Base-by-base conservation (phyloP, 2,888 invertebrate genomes). In the Dermolepida albohirtum region DNA sequence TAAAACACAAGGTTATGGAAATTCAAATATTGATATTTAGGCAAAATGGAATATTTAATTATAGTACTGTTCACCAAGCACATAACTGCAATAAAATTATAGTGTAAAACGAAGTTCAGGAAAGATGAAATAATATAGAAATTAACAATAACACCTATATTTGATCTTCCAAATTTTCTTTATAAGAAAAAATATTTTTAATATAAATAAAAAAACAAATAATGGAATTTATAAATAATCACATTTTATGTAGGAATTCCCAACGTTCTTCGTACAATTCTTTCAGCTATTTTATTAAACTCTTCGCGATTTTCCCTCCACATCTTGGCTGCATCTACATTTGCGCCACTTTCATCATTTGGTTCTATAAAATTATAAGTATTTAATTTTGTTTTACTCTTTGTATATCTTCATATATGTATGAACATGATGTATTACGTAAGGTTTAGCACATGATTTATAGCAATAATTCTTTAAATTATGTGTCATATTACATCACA, bases 271-370 rank as follows among this genome's bases (percentile, higher is more conserved):
- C 95, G 87, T 22, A 98, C 99, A 74, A 98, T 88, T 79, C 90
- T 89, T 81, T 95, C 92, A 2, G 98, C 98, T 77, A 97, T 96
- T 83, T 88, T 90, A 79, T 97, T 94, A 82, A 99, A 99, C 81
- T 97, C 94, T 11, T 90, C 89, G 11, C 97, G 87, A 80, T 98
- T 94, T 82, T 99, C 98, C 67, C 98, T 87, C 98, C 98, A 98
- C 94, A 98, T 97, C 85, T 98, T 98, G 0, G 98, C 98, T 7
- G 99, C 99, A 84, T 98, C 98, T 0, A 99, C 98, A 84, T 99
- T 99, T 0, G 99, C 99, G 11, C 98, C 98, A 79, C 97, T 98
- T 84, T 99, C 98, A 81, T 98, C 98, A 83, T 99, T 99, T 0
- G 99, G 98, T 83, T 99, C 98, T 91, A 82, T 22, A 47, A 83